A percentile compares a stretch with the other conserved stretches of the same genome.
These are phyloP conservation scores for Callospermophilus lateralis DNA, from an alignment of 2,113 vertebrate species.

Conservation along the genomic window DNA sequence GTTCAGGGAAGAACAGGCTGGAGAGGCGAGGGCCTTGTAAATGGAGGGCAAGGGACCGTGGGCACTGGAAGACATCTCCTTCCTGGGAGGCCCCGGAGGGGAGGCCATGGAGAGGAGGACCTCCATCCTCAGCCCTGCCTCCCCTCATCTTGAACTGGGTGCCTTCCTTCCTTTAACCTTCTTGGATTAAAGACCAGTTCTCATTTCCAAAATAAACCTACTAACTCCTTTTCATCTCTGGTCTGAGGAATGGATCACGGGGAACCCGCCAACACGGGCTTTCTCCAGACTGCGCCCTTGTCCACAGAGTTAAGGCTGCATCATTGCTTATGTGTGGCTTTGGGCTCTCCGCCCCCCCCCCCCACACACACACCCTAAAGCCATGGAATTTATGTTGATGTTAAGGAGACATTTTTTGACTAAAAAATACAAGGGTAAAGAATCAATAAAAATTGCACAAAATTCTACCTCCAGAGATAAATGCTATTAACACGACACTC, in stretches of 20 bases:
- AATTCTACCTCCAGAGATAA: not conserved
- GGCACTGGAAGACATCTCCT: too few relatives aligned
- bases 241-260: not conserved
- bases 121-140: too few relatives aligned
- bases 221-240: not conserved
- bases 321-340: not conserved
- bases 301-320: accelerated
- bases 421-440: slow-evolving; percentile 1
- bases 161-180: not conserved
- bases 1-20: not conserved
- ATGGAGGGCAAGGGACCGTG: accelerated
- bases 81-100: not conserved
- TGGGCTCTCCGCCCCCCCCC: not conserved
- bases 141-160: accelerated
- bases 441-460: not conserved
- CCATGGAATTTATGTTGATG: not conserved
- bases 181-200: not conserved
- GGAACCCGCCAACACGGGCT: not conserved
- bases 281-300: not conserved
- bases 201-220: not conserved
- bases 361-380: not conserved
- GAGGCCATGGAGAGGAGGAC: too few relatives aligned
- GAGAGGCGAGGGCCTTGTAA: not conserved
- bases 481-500: not conserved
- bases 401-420: not conserved